Base-by-base conservation (phyloP, 1,140 invertebrate genomes). In the Zaprionus gabonicus region DNA sequence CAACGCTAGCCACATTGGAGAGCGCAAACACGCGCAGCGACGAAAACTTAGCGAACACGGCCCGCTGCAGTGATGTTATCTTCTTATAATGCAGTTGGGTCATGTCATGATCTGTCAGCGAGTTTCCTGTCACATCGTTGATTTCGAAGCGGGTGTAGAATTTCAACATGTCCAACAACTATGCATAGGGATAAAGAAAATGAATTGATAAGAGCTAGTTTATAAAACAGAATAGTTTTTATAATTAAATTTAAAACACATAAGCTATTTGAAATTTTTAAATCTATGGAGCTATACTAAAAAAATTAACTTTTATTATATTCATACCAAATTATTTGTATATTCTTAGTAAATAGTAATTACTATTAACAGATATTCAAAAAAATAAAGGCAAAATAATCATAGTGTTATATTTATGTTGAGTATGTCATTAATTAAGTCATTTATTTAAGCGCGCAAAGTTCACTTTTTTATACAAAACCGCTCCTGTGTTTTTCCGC, bases 71-170 rank as follows among this genome's bases (percentile, higher is more conserved):
- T 1, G 96, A 96, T 31, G 96, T 97, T 20, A 99, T 98, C 92
- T 96, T 96, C 5, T 97, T 95, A 91, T 99, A 99, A 93, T 99
- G 99, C 25, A 97, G 93, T 82, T 98, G 95, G 27, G 97, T 98
- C 95, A 99, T 98, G 87, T 99, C 97, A 76, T 97, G 95, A 91
- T 99, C 97, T 0, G 96, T 98, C 25, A 99, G 94, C 0, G 98
- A 97, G 92, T 99, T 98, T 0, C 99, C 99, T 2, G 96, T 98
- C 81, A 98, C 96, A 92, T 99, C 98, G 93, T 98, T 99, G 68
- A 99, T 99, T 94, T 99, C 99, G 94, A 99, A 99, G 71, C 97
- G 95, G 0, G 97, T 96, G 93, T 99, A 99, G 90, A 99, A 99
- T 92, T 98, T 98, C 12, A 99, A 93, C 96, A 98, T 99, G 74